These are phyloP conservation scores for Autographa pulchrina DNA, from an alignment of 2,888 invertebrate species.

Conservation along the genomic window DNA sequence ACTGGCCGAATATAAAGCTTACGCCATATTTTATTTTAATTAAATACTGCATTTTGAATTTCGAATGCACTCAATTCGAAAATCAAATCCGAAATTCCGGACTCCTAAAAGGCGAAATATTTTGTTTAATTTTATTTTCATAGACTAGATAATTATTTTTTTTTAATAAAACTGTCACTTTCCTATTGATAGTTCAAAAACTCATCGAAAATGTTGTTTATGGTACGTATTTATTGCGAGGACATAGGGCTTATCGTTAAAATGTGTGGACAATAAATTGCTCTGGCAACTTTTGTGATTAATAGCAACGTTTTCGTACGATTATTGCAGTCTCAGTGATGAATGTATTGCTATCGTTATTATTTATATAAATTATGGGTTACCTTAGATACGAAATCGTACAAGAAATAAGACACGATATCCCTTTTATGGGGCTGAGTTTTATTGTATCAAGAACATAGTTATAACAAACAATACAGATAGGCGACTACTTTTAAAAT, in stretches of 20 bases:
- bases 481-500: too few species aligned
- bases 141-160: slow-evolving; percentile 20
- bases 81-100: not conserved
- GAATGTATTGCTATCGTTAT: slow-evolving; percentile 54
- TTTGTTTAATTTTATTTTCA: not conserved
- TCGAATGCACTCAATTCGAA: slow-evolving; percentile 3
- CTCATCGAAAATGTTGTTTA: slow-evolving; percentile 55
- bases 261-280: slow-evolving; percentile 75
- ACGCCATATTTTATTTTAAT: not conserved
- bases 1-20: not conserved
- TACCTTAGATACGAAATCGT: slow-evolving; percentile 3
- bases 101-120: not conserved
- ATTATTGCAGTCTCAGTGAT: slow-evolving; percentile 67
- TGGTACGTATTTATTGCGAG: slow-evolving; percentile 63
- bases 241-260: slow-evolving; percentile 74
- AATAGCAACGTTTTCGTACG: slow-evolving; percentile 69
- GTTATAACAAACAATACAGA: too few species aligned
- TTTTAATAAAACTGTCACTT: slow-evolving; percentile 39
- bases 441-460: too few species aligned
- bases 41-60: not conserved
- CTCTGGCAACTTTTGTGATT: slow-evolving; percentile 74
- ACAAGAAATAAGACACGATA: too few species aligned
- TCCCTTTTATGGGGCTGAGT: too few species aligned
- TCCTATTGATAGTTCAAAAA: slow-evolving; percentile 20
- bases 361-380: slow-evolving; percentile 20